A percentile compares a stretch with the other conserved stretches of the same genome.
These are phyloP conservation scores for Diaperis boleti DNA, from an alignment of 2,888 invertebrate species.

Conservation along the genomic window DNA sequence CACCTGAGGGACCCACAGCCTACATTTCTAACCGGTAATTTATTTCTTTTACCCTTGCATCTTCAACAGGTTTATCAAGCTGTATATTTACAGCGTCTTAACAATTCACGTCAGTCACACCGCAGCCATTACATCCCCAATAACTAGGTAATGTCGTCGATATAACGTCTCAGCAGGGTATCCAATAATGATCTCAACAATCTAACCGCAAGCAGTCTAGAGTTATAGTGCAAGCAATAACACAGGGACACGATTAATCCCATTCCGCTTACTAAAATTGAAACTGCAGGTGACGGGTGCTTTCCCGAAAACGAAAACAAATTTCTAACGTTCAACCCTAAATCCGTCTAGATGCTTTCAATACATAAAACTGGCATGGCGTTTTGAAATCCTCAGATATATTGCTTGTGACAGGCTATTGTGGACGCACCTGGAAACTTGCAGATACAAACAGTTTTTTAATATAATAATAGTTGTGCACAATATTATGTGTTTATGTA, in stretches of 20 bases:
- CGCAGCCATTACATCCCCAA: not conserved
- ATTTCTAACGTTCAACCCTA: constrained; percentile 11
- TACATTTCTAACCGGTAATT: too few relatives aligned
- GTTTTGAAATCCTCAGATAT: constrained; percentile 16
- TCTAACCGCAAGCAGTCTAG: not conserved
- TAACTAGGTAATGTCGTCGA: not conserved
- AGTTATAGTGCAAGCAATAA: constrained; percentile 13
- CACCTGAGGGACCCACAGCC: not conserved
- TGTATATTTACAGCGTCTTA: too few relatives aligned
- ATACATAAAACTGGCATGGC: constrained; percentile 15
- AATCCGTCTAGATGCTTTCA: constrained; percentile 29
- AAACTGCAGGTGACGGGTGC: constrained; percentile 8
- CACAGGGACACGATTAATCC: constrained; percentile 4
- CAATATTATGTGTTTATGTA: too few relatives aligned
- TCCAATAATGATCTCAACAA: constrained; percentile 9
- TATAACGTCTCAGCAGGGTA: constrained; percentile 1
- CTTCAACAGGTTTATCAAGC: too few relatives aligned
- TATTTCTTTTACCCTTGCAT: too few relatives aligned
- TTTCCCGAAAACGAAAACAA: not conserved
- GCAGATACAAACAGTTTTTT: not conserved
- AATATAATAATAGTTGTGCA: too few relatives aligned
- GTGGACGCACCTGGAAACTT: not conserved
- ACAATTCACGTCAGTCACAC: not conserved
- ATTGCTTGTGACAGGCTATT: constrained; percentile 23
- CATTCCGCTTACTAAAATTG: constrained; percentile 4